Evolutionary conservation across 2,888 invertebrate genomes (phyloP), one percentile per base, ranked within the genome.

Genomic region (Erebia palarica): DNA sequence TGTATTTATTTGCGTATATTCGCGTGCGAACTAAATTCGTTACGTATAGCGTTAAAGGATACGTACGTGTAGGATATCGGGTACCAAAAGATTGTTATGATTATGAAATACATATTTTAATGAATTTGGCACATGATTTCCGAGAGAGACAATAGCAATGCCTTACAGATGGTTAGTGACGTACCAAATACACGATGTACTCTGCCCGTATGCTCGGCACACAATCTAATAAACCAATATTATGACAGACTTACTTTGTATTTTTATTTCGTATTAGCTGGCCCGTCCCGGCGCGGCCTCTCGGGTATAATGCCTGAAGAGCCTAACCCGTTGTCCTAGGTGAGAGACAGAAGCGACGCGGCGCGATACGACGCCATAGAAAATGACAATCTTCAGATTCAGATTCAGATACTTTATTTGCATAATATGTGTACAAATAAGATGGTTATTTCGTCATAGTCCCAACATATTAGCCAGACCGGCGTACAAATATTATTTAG

Each of bases 151-250:
- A 73, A 72, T 78, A 78, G 75, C 78, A 77, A 77, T 83, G 84
- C 85, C 85, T 87, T 86, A 83, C 82, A 77, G 75, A 85, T 82
- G 84, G 86, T 87, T 86, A 86, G 87, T 88, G 86, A 87, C 77
- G 86, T 87, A 85, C 85, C 77, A 78, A 75, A 72, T 80, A 78
- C 73, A 78, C 80, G 79, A 80, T 81, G 80, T 83, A 82, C 81
- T 84, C 82, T 77, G 78, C 79, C 79, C 79, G 76, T 82, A 81
- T 79, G 81, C 76, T 82, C 78, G 72, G 79, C 80, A 78, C 75
- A 80, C 77, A 80, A 77, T 78, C 75, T 83, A 84, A 84, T 86
- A 85, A 86, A 78, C 84, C 53, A 63, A 63, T 49, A 82, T 76
- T 82, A 84, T 85, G 82, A 82, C 80, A 82, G 84, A 78, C 51